Base-by-base conservation (phyloP, 2,797 vertebrate genomes). In the Tenualosa ilisha region DNA sequence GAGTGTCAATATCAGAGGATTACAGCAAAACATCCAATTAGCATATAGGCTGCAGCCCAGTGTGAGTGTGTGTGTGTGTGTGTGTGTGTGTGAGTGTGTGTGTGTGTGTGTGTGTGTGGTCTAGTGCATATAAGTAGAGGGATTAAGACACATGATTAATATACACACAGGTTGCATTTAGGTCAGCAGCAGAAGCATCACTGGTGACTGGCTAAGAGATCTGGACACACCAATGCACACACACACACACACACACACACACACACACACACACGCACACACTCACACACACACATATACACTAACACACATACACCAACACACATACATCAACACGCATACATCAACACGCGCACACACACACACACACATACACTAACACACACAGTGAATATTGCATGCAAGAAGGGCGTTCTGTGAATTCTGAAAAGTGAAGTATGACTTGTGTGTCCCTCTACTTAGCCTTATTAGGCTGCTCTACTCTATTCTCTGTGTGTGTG, bases 1-100 rank as follows among this genome's bases (percentile, higher is more conserved):
- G 94, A 96, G 95, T 95, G 94, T 95, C 94, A 94, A 95, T 96
- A 96, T 96, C 95, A 95, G 94, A 96, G 94, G 94, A 96, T 95
- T 95, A 96, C 92, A 94, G 94, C 93, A 95, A 95, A 96, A 96
- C 95, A 95, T 90, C 90, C 94, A 95, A 95, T 96, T 96, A 96
- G 94, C 93, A 96, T 96, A 95, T 94, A 96, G 94, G 94, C 94
- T 94, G 93, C 93, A 94, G 94, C 93, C 82, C 49, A 56, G 59
- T 85, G 81, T 88, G 90, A 90, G 89, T 87, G 49, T 81, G 84
- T 83, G 89, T 43, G 82, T 61, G 87, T 63, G 86, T 31, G 46
- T 83, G 85, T 85, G 81, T 49, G 82, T 40, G 26, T 72, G 31
- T 72, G 11, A 40, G 31, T 72, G 11, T 72, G 65, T 72, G 65